Conservation (phyloP, 2,888 invertebrate species). For the Villa cingulata region DNA sequence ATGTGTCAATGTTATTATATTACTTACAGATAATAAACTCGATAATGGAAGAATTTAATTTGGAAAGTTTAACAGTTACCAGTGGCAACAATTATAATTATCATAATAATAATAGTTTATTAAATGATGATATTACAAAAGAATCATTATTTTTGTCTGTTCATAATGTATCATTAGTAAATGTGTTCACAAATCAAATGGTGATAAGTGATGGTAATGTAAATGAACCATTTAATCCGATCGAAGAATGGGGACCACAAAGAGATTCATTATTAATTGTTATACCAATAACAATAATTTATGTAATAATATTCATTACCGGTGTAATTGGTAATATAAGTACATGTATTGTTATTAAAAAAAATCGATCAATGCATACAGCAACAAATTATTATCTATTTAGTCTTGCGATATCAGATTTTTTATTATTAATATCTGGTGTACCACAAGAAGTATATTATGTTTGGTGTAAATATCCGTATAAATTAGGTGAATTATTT, state of each 20-base stretch:
- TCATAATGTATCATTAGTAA: too few relatives aligned
- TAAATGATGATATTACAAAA: too few relatives aligned
- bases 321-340: constrained; percentile 70
- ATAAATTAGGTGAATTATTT: constrained; percentile 63
- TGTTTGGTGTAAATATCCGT: constrained; percentile 64
- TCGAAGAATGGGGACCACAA: constrained; percentile 25
- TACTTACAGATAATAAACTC: too few relatives aligned
- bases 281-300: constrained; percentile 61
- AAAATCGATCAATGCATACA: constrained; percentile 71
- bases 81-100: too few relatives aligned
- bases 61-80: too few relatives aligned
- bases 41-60: too few relatives aligned
- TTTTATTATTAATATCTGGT: constrained; percentile 59
- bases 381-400: constrained; percentile 73
- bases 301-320: constrained; percentile 60
- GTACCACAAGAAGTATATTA: constrained; percentile 71
- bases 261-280: constrained; percentile 48
- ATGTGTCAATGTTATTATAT: too few relatives aligned
- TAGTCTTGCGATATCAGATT: constrained; percentile 71
- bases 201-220: too few relatives aligned
- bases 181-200: background rate
- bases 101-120: too few relatives aligned
- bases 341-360: constrained; percentile 71
- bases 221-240: background rate
- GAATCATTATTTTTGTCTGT: too few relatives aligned